Evolutionary conservation across 2,888 invertebrate genomes (phyloP), one percentile per base, ranked within the genome.

Genomic region (Nomada fucata): DNA sequence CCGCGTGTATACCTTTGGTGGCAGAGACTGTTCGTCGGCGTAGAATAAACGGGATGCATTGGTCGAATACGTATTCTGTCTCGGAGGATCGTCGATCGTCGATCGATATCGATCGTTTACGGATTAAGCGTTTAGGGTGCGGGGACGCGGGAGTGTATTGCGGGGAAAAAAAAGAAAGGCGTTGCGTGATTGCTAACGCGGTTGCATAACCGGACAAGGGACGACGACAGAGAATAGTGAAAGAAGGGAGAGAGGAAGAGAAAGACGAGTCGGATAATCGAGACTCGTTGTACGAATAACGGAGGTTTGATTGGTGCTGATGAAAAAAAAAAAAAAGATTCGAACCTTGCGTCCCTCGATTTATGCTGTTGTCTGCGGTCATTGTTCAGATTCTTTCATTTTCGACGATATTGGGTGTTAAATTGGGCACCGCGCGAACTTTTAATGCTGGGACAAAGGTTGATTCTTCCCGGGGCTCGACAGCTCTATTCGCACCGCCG

Each of bases 271-370:
- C 36, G 50, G 60, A 11, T 80, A 61, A 79, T 65, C 53, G 70
- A 53, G 69, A 60, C 52, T 72, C 75, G 36, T 84, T 50, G 71
- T 42, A 72, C 18, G 64, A 69, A 69, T 75, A 78, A 82, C 68
- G 65, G 60, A 52, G 57, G 18, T 47, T 73, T 72, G 75, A 65
- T 72, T 20, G 60, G 15, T 57, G 64, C 26, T 29, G 65, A 53
- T 26, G 2, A 47, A 23, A 23, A 29, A 10, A 47, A 10, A 47
- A 23, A 23, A 18, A 64, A 65, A 55, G 26, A 67, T 69, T 63
- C 63, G 63, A 63, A 68, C 42, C 65, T 77, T 65, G 50, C n/a
- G 20, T 59, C 63, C 55, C 20, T 47, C 18, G 44, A 9, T 50
- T 64, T 26, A 18, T 76, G 36, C 29, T 2, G 50, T 69, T 18